Conservation (phyloP, 2,888 invertebrate genomes). For the Pandemis cinnamomeana region DNA sequence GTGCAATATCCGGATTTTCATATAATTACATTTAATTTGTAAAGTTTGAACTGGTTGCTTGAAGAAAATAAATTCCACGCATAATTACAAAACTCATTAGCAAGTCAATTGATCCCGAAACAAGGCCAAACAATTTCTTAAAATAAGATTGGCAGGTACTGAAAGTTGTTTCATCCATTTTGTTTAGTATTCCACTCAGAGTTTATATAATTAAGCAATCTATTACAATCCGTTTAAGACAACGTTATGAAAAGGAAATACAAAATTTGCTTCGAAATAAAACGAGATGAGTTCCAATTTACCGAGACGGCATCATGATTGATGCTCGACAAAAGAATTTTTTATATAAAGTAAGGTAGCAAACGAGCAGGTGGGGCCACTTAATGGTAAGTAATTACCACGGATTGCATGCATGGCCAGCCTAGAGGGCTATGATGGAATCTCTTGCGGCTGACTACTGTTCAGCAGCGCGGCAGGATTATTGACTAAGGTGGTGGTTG, state of each 20-base stretch:
- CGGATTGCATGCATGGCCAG: too few species aligned
- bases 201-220: slow-evolving; percentile 14
- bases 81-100: slow-evolving; percentile 61
- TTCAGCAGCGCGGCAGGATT: too few species aligned
- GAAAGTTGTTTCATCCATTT: slow-evolving; percentile 30
- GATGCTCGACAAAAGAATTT: neutral
- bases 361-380: too few species aligned
- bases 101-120: slow-evolving; percentile 55
- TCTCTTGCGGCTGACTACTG: too few species aligned
- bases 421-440: too few species aligned
- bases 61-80: slow-evolving; percentile 54
- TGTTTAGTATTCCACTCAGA: slow-evolving; percentile 5
- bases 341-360: too few species aligned
- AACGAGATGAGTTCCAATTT: neutral
- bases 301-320: neutral
- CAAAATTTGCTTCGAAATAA: neutral
- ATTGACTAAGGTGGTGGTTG: too few species aligned
- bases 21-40: slow-evolving; percentile 7
- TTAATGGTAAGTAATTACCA: too few species aligned
- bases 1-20: slow-evolving; percentile 1
- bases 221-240: slow-evolving; percentile 17
- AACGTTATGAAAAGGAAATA: slow-evolving; percentile 15
- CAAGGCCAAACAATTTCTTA: slow-evolving; percentile 25
- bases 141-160: slow-evolving; percentile 24
- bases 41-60: slow-evolving; percentile 18